Conservation (phyloP, 2,888 invertebrate species). For the Drepana falcataria region DNA sequence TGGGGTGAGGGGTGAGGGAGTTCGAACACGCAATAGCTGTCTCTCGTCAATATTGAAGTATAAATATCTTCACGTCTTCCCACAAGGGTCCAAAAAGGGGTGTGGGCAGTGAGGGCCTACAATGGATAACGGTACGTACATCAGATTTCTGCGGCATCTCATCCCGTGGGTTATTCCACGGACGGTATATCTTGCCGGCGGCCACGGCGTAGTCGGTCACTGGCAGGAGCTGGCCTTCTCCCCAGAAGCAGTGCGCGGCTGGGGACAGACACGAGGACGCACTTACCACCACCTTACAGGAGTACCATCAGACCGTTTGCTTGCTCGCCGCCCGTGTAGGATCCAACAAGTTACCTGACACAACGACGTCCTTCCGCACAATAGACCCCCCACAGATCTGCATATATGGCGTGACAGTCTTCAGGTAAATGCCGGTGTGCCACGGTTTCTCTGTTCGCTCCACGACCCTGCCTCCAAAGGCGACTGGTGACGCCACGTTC, state of each 20-base stretch:
- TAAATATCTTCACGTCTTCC: no score
- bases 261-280: background rate
- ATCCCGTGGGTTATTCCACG: slow-evolving; percentile 13
- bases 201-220: slow-evolving; percentile 22
- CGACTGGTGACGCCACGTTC: background rate
- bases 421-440: slow-evolving; percentile 1
- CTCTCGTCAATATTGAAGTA: no score
- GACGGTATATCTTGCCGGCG: slow-evolving; percentile 28
- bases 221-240: slow-evolving; percentile 4
- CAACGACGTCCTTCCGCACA: background rate
- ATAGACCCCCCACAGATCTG: slow-evolving; percentile 2
- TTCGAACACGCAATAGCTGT: no score
- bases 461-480: background rate
- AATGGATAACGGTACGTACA: slow-evolving; percentile 8
- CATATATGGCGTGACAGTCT: background rate
- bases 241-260: slow-evolving; percentile 20
- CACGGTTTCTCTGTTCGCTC: background rate
- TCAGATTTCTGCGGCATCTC: slow-evolving; percentile 23
- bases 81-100: no score
- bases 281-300: background rate
- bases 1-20: no score
- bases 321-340: no score
- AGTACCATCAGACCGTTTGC: no score
- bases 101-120: no score
- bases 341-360: background rate